Evolutionary conservation across 2,113 vertebrate genomes (phyloP).

Genomic region (Siniperca chuatsi): DNA sequence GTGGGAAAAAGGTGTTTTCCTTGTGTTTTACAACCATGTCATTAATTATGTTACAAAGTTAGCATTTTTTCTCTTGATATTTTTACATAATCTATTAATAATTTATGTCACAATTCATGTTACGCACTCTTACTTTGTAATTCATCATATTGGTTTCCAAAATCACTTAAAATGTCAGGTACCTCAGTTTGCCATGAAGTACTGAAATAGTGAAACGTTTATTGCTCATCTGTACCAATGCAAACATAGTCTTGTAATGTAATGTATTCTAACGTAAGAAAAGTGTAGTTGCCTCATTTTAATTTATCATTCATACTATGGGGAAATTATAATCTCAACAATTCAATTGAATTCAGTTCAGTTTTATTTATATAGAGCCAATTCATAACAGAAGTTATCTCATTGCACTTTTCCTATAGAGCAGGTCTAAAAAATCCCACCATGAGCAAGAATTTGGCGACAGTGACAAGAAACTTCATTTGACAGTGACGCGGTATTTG

Average conservation of each 20-base stretch:
- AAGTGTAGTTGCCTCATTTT: neutral
- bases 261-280: neutral
- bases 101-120: neutral
- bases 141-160: neutral
- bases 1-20: conserved; percentile 8
- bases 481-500: neutral
- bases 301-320: neutral
- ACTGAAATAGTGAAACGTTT: neutral
- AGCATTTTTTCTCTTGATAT: conserved; percentile 20
- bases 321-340: neutral
- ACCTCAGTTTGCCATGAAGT: neutral
- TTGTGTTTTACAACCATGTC: conserved; percentile 39
- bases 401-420: no score
- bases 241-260: neutral
- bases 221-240: conserved; percentile 12
- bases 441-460: no score
- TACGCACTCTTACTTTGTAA: neutral
- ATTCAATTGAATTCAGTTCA: no score
- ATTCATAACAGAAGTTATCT: no score
- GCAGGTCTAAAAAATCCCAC: no score
- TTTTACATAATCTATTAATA: conserved; percentile 11
- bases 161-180: conserved; percentile 2
- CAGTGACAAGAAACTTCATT: no score
- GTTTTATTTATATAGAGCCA: no score
- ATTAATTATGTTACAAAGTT: conserved; percentile 30